A percentile compares a stretch with the other conserved stretches of the same genome.
Conservation (phyloP, 2,888 invertebrate species). For the Torymus tubicola region DNA sequence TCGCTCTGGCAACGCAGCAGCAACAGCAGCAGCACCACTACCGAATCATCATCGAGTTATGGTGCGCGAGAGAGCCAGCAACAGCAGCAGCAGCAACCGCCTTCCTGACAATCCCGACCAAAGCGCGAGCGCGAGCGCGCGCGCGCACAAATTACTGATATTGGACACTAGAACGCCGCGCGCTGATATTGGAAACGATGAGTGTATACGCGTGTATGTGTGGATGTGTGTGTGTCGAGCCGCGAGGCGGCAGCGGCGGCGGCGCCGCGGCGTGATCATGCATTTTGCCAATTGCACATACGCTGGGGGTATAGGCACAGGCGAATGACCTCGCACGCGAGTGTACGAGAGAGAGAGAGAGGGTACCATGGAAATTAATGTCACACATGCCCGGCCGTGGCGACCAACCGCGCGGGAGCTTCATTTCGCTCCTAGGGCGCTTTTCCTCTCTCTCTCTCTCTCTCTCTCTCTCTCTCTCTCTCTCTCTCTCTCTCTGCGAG, state of each 20-base stretch:
- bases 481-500: too few relatives aligned
- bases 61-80: not conserved
- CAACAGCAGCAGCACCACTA: not conserved
- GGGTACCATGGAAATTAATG: slow-evolving; percentile 53
- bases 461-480: too few relatives aligned
- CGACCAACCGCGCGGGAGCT: slow-evolving; percentile 23
- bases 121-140: slow-evolving; percentile 21
- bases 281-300: slow-evolving; percentile 52
- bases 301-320: not conserved
- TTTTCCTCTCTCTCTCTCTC: slow-evolving; percentile 36
- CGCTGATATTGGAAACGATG: slow-evolving; percentile 41
- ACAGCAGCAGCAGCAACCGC: slow-evolving; percentile 26
- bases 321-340: not conserved
- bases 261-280: slow-evolving; percentile 31
- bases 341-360: too few relatives aligned
- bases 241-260: too few relatives aligned
- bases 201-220: slow-evolving; percentile 1
- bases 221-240: too few relatives aligned
- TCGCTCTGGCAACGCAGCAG: not conserved
- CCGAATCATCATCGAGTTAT: too few relatives aligned
- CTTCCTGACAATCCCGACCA: slow-evolving; percentile 60
- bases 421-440: slow-evolving; percentile 34
- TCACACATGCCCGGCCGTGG: slow-evolving; percentile 22
- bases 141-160: slow-evolving; percentile 66
- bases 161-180: slow-evolving; percentile 57